Percentiles rank a stretch among this genome's conserved stretches.
Evolutionary conservation across 1,140 invertebrate genomes (phyloP).

Genomic region (Hirudo medicinalis): DNA sequence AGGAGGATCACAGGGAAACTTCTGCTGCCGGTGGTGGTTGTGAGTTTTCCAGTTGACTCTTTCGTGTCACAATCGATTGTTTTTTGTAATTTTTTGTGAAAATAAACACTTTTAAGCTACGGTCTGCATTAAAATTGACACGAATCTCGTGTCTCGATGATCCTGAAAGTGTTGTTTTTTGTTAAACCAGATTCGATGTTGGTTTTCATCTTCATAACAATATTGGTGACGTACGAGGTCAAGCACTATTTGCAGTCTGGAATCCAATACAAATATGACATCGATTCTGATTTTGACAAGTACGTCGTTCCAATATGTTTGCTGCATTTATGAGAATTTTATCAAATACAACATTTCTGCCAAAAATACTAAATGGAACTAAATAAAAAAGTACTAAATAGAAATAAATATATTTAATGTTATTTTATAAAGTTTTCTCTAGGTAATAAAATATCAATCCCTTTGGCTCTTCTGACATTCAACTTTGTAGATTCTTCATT

Average conservation of each 20-base stretch:
- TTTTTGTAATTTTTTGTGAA: conserved; percentile 1
- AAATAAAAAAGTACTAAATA: too few relatives aligned
- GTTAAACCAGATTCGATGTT: conserved; percentile 58
- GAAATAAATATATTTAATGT: too few relatives aligned
- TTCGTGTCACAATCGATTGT: background rate
- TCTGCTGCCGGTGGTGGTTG: conserved; percentile 66
- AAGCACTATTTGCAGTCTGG: conserved; percentile 67
- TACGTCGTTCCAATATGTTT: conserved; percentile 25
- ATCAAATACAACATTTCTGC: too few relatives aligned
- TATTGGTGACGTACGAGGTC: conserved; percentile 67
- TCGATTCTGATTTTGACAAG: conserved; percentile 68
- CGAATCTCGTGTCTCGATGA: too few relatives aligned
- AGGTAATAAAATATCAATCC: too few relatives aligned
- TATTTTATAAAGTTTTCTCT: too few relatives aligned
- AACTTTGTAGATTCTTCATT: too few relatives aligned
- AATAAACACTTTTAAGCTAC: background rate
- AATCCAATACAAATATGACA: conserved; percentile 71
- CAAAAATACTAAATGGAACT: too few relatives aligned
- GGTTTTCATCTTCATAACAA: conserved; percentile 61
- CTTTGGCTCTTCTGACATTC: too few relatives aligned
- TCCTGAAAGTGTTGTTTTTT: background rate
- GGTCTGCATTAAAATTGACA: too few relatives aligned
- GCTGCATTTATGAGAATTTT: too few relatives aligned
- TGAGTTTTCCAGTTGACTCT: conserved; percentile 40
- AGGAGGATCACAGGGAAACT: conserved; percentile 66